Conservation (phyloP, 2,888 invertebrate genomes). For the Drosophila percnosoma region DNA sequence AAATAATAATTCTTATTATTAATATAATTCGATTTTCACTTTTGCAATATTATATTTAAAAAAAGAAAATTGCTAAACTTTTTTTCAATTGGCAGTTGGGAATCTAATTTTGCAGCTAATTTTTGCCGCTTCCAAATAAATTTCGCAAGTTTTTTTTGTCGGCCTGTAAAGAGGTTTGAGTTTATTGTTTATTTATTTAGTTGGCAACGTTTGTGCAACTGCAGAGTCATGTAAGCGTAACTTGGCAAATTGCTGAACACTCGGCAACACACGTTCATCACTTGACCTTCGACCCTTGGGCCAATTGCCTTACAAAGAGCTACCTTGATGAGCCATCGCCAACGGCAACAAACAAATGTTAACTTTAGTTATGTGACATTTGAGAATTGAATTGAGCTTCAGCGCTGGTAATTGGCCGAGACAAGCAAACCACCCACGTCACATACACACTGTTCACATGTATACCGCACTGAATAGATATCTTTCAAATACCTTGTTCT, state of each 20-base stretch:
- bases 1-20: too few relatives aligned
- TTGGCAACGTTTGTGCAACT: slow-evolving; percentile 3
- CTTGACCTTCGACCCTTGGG: slow-evolving; percentile 27
- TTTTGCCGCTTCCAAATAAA: slow-evolving; percentile 21
- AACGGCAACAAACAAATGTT: slow-evolving; percentile 10
- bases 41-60: background rate
- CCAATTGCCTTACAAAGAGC: slow-evolving; percentile 12
- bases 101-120: slow-evolving; percentile 21
- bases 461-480: background rate
- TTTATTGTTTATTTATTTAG: slow-evolving; percentile 2
- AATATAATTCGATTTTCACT: too few relatives aligned
- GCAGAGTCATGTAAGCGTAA: slow-evolving; percentile 4
- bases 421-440: slow-evolving; percentile 14
- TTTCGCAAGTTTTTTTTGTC: slow-evolving; percentile 9
- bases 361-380: slow-evolving; percentile 18
- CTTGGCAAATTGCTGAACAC: slow-evolving; percentile 9
- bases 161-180: background rate
- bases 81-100: slow-evolving; percentile 24
- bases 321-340: slow-evolving; percentile 7
- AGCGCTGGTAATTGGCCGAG: slow-evolving; percentile 31
- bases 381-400: slow-evolving; percentile 22
- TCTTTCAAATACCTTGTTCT: background rate
- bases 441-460: background rate
- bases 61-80: background rate
- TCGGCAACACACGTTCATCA: background rate